Percentiles rank a stretch among this genome's conserved stretches.
Evolutionary conservation across 2,113 vertebrate species (phyloP).

Genomic region (Forbesichthys papilliferus): DNA sequence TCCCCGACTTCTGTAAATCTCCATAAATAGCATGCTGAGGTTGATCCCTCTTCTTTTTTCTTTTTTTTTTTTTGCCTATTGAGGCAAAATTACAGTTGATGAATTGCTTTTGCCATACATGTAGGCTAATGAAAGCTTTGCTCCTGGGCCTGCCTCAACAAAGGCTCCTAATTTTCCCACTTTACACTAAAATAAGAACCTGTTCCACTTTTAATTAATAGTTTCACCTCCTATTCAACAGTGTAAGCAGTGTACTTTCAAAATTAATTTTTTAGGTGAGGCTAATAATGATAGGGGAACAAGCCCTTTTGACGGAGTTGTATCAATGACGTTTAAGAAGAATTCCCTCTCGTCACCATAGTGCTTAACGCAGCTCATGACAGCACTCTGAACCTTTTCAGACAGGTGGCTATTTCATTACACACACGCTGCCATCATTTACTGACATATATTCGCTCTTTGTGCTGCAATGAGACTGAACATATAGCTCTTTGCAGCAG

Average conservation of each 20-base stretch:
- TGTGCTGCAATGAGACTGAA: slow-evolving; percentile 24
- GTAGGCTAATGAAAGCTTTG: slow-evolving; percentile 82
- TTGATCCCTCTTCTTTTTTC: slow-evolving; percentile 70
- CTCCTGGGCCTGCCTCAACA: slow-evolving; percentile 82
- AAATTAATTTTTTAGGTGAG: slow-evolving; percentile 68
- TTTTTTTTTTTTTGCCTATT: slow-evolving; percentile 70
- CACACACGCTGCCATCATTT: slow-evolving; percentile 33
- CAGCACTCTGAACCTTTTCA: slow-evolving; percentile 25
- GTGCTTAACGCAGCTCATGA: slow-evolving; percentile 45
- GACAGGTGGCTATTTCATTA: slow-evolving; percentile 47
- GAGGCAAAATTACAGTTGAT: slow-evolving; percentile 80
- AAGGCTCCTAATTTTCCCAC: slow-evolving; percentile 77
- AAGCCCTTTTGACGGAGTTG: slow-evolving; percentile 66
- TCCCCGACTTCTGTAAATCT: slow-evolving; percentile 81
- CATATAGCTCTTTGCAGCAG: slow-evolving; percentile 22
- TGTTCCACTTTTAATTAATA: slow-evolving; percentile 84
- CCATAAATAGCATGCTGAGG: slow-evolving; percentile 82
- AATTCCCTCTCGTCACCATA: slow-evolving; percentile 54
- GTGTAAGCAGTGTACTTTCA: slow-evolving; percentile 66
- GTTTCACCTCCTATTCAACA: slow-evolving; percentile 73
- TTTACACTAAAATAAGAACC: slow-evolving; percentile 81
- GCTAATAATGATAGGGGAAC: slow-evolving; percentile 69
- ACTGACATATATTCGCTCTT: slow-evolving; percentile 28
- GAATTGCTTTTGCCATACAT: slow-evolving; percentile 82
- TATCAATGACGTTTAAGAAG: slow-evolving; percentile 65